A percentile compares a stretch with the other conserved stretches of the same genome.
Conservation (phyloP, 2,797 vertebrate species). For the Apogon hyalosoma region DNA sequence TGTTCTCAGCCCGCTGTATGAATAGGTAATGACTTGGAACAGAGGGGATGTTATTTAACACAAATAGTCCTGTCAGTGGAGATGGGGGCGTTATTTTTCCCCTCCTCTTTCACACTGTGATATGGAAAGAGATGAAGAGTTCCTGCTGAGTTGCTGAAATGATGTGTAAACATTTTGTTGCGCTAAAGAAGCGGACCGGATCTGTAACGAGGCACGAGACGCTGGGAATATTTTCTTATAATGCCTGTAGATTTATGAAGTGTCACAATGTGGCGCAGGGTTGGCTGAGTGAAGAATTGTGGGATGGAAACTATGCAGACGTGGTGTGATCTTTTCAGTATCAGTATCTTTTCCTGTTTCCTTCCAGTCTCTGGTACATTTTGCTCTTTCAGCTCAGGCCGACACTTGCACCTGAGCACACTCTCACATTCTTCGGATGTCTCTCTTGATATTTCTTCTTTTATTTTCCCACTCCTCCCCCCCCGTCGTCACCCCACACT, state of each 20-base stretch:
- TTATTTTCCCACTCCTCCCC: slow-evolving; percentile 23
- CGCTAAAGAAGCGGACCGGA: slow-evolving; percentile 29
- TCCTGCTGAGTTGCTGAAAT: slow-evolving; percentile 35
- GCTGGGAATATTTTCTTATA: slow-evolving; percentile 27
- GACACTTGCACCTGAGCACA: slow-evolving; percentile 52
- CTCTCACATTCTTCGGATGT: slow-evolving; percentile 52
- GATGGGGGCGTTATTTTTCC: slow-evolving; percentile 1
- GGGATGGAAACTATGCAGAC: slow-evolving; percentile 12
- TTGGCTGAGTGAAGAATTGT: slow-evolving; percentile 36
- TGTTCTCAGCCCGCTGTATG: slow-evolving; percentile 44
- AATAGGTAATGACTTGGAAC: slow-evolving; percentile 69
- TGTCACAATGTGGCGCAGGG: slow-evolving; percentile 18
- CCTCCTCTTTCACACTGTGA: slow-evolving; percentile 8
- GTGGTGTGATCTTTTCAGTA: slow-evolving; percentile 24
- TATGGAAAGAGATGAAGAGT: slow-evolving; percentile 33
- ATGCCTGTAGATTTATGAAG: slow-evolving; percentile 26
- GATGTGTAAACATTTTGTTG: slow-evolving; percentile 53
- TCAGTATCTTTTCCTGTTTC: slow-evolving; percentile 19
- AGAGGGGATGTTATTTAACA: slow-evolving; percentile 56
- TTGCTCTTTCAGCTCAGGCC: slow-evolving; percentile 29
- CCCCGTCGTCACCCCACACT: slow-evolving; percentile 28
- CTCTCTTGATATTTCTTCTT: slow-evolving; percentile 67
- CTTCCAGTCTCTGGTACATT: slow-evolving; percentile 15
- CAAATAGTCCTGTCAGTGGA: slow-evolving; percentile 58
- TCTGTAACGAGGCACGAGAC: slow-evolving; percentile 6